Conservation (phyloP, 2,888 invertebrate genomes). For the Stenichneumon culpator region DNA sequence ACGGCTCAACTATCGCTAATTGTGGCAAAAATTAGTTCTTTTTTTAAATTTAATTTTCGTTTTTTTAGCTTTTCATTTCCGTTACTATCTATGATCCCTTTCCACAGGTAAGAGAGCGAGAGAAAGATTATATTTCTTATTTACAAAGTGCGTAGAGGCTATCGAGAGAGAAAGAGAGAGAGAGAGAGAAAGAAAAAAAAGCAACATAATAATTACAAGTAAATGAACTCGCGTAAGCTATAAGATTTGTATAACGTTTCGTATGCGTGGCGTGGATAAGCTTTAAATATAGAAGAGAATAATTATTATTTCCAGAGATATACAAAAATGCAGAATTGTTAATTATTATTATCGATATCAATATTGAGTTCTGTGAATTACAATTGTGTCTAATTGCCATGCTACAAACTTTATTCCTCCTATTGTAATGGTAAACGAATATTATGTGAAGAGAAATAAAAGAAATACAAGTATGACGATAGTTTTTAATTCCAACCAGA, state of each 20-base stretch:
- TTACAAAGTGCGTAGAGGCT: constrained; percentile 77
- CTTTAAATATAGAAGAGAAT: constrained; percentile 67
- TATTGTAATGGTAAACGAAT: constrained; percentile 82
- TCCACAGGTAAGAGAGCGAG: constrained; percentile 41
- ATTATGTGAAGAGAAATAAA: constrained; percentile 74
- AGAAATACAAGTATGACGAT: constrained; percentile 54
- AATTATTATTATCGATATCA: constrained; percentile 63
- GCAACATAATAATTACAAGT: constrained; percentile 69
- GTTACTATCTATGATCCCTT: constrained; percentile 51
- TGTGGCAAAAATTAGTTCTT: constrained; percentile 19
- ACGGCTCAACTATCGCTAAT: constrained; percentile 63
- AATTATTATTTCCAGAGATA: constrained; percentile 69
- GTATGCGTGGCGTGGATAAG: constrained; percentile 69
- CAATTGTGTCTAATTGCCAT: constrained; percentile 80
- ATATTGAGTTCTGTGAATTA: constrained; percentile 70
- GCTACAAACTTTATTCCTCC: constrained; percentile 81
- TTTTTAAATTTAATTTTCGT: constrained; percentile 24
- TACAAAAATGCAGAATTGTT: constrained; percentile 63
- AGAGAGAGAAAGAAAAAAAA: constrained; percentile 63
- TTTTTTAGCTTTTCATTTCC: constrained; percentile 37
- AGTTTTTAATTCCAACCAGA: constrained; percentile 20
- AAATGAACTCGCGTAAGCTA: constrained; percentile 56
- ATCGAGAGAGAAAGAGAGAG: constrained; percentile 67
- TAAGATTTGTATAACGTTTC: constrained; percentile 71
- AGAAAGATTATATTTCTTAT: constrained; percentile 69